Evolutionary conservation across 2,888 invertebrate species (phyloP).

Genomic region (Polylopha cassiicola): DNA sequence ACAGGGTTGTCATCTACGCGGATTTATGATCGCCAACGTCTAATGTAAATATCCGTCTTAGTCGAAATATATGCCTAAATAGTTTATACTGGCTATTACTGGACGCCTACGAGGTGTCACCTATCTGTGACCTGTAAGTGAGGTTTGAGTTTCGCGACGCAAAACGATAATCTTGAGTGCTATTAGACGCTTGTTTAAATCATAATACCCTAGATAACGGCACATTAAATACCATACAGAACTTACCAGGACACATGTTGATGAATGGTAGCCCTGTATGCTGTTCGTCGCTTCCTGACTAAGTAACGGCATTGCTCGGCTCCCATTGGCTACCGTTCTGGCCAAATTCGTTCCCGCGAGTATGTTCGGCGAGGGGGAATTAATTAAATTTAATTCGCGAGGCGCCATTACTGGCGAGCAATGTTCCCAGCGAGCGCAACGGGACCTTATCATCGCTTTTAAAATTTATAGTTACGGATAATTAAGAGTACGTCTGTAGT

Average conservation of each 20-base stretch:
- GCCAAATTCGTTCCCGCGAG: conserved; percentile 32
- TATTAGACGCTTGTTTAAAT: conserved; percentile 10
- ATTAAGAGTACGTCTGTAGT: conserved; percentile 60
- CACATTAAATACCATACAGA: background rate
- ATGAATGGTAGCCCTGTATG: conserved; percentile 8
- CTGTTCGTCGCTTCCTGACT: conserved; percentile 10
- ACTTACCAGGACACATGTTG: background rate
- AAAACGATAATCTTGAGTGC: conserved; percentile 13
- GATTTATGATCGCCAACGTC: conserved; percentile 2
- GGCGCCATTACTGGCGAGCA: conserved; percentile 50
- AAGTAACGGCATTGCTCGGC: conserved; percentile 17
- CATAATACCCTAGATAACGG: conserved; percentile 12
- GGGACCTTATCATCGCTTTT: conserved; percentile 68
- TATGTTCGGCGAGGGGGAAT: conserved; percentile 47
- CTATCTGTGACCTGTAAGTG: conserved; percentile 17
- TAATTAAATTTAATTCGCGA: conserved; percentile 63
- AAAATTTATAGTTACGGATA: conserved; percentile 71
- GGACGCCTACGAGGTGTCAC: conserved; percentile 14
- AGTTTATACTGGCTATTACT: conserved; percentile 8
- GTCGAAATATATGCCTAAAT: no score
- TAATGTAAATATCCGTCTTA: conserved; percentile 3
- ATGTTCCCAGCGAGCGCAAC: conserved; percentile 50
- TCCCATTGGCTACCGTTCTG: conserved; percentile 19
- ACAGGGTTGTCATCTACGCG: conserved; percentile 11
- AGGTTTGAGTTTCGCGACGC: conserved; percentile 4